phyloP scores from a whole-genome alignment of 30 jellyfish, hydroid and myxozoan species.

The Chironex yamaguchii region DNA sequence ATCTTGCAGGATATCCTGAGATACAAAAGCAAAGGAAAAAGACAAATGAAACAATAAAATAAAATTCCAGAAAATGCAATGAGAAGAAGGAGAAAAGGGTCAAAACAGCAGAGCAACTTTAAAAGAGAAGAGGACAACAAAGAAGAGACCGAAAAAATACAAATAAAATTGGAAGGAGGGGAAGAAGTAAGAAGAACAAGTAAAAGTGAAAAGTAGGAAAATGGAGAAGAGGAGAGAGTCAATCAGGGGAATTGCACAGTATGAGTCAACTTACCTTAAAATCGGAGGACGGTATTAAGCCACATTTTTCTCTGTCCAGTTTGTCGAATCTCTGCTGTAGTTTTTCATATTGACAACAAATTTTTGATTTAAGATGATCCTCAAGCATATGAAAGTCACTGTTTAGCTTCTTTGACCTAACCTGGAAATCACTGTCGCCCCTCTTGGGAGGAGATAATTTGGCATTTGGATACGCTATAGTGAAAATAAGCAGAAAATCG shows the following conservation, averaged over 20 bases:
- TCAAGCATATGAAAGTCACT: constrained; percentile 73
- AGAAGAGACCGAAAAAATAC: too few species aligned
- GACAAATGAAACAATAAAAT: too few species aligned
- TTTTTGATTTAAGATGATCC: constrained; percentile 62
- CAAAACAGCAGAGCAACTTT: too few species aligned
- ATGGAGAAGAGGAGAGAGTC: neutral
- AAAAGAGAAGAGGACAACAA: too few species aligned
- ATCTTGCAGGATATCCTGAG: constrained; percentile 22
- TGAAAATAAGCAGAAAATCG: neutral
- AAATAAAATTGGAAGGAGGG: too few species aligned
- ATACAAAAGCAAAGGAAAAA: neutral
- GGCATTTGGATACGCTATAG: constrained; percentile 82
- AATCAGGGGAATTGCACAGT: neutral
- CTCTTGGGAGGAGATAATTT: constrained; percentile 79
- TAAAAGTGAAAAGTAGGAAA: neutral
- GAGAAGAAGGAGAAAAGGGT: too few species aligned
- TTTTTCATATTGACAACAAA: constrained; percentile 70
- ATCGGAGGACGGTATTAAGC: constrained; percentile 59
- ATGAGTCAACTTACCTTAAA: constrained; percentile 52
- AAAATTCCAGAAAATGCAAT: too few species aligned
- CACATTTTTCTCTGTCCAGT: constrained; percentile 59
- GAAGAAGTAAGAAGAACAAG: neutral
- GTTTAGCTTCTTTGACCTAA: constrained; percentile 79
- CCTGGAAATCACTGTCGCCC: constrained; percentile 84
- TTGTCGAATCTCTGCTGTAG: constrained; percentile 51